phyloP scores from a whole-genome alignment of 2,797 vertebrate species.

The Darevskia mixta region DNA sequence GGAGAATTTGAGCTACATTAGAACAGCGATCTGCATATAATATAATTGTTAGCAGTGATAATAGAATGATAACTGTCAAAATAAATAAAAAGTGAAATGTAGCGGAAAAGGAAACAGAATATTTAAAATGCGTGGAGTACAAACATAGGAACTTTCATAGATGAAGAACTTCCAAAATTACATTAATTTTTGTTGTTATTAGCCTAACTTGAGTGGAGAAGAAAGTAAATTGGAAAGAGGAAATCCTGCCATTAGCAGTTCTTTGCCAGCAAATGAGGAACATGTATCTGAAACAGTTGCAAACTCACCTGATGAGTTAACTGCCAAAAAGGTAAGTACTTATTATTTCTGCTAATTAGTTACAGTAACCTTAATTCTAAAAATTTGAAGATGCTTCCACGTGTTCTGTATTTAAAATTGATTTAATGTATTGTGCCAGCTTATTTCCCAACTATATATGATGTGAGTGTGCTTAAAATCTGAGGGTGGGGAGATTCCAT shows the following conservation, averaged over 20 bases:
- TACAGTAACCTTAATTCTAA: neutral
- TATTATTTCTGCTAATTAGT: neutral
- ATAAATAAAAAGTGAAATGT: neutral
- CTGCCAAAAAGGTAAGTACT: conserved; percentile 64
- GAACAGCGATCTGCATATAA: neutral
- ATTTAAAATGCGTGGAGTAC: neutral
- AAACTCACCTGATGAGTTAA: neutral
- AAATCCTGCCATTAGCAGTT: conserved; percentile 10
- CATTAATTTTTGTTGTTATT: conserved; percentile 27
- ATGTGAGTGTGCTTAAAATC: neutral
- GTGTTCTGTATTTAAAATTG: neutral
- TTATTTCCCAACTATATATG: no score
- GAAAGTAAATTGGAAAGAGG: conserved; percentile 57
- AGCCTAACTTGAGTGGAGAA: conserved; percentile 59
- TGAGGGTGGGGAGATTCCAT: neutral
- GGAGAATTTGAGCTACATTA: neutral
- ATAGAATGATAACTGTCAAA: neutral
- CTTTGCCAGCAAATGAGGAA: conserved; percentile 26
- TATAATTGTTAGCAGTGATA: neutral
- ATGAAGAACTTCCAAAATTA: neutral
- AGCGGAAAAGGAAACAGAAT: neutral
- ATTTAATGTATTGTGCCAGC: no score
- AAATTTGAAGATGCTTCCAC: neutral
- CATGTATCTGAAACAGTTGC: neutral
- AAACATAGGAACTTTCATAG: neutral